phyloP scores from a whole-genome alignment of 2,797 vertebrate species.

The Geotrypetes seraphini region DNA sequence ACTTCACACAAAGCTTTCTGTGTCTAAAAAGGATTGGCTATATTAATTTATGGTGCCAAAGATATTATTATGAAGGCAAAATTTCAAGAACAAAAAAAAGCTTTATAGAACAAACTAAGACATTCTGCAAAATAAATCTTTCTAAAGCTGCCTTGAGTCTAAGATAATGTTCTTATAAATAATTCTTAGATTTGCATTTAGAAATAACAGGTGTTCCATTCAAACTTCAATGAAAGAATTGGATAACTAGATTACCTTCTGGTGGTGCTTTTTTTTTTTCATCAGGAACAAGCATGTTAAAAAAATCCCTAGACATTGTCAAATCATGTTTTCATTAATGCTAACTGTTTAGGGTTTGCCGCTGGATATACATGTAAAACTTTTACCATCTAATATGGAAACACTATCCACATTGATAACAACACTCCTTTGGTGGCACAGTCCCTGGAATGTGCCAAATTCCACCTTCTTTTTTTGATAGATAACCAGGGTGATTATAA shows the following conservation, averaged over 20 bases:
- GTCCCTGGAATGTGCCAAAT: no score
- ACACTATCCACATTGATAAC: no score
- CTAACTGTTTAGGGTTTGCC: no score
- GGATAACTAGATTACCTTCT: background rate
- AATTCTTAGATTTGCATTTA: background rate
- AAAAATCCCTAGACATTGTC: no score
- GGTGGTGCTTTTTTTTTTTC: conserved; percentile 2
- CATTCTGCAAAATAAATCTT: background rate
- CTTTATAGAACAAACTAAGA: background rate
- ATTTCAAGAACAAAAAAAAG: conserved; percentile 18
- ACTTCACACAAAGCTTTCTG: conserved; percentile 35
- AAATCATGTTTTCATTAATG: no score
- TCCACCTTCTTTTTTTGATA: no score
- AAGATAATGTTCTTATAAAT: background rate
- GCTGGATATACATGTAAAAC: no score
- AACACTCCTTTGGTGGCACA: no score
- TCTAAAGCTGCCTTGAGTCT: background rate
- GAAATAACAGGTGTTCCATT: background rate
- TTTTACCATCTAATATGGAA: no score
- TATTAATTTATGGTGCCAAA: no score
- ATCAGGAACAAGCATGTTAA: background rate
- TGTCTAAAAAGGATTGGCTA: conserved; percentile 32
- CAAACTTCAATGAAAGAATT: background rate
- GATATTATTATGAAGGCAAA: conserved; percentile 4
- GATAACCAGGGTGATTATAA: no score